phyloP scores from a whole-genome alignment of 2,113 vertebrate species.

The Cnemophilus loriae region DNA sequence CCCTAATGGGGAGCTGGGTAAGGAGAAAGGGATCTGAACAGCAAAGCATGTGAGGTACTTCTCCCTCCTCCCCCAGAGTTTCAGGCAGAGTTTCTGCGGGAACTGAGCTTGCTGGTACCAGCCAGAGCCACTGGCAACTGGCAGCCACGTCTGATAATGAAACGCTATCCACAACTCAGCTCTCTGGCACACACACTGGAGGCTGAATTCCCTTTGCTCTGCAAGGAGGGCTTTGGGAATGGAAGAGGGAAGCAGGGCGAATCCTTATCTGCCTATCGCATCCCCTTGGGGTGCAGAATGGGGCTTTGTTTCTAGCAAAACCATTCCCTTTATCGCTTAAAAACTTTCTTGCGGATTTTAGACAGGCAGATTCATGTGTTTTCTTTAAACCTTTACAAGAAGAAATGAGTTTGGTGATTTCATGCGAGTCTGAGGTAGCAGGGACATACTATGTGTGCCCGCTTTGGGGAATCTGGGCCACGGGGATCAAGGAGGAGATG shows the following conservation, averaged over 20 bases:
- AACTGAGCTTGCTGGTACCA: constrained; percentile 55
- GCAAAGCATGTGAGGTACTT: constrained; percentile 36
- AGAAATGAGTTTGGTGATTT: neutral
- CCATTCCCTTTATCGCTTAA: neutral
- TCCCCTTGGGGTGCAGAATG: constrained; percentile 8
- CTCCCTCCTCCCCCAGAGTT: constrained; percentile 43
- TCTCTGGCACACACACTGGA: neutral
- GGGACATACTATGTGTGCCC: neutral
- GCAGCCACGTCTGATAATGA: constrained; percentile 42
- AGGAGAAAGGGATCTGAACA: constrained; percentile 36
- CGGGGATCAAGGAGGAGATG: neutral
- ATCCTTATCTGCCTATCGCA: constrained; percentile 46
- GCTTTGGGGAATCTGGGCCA: neutral
- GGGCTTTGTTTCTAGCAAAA: constrained; percentile 62
- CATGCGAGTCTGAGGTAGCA: neutral
- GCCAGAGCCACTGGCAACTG: constrained; percentile 60
- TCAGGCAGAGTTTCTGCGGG: constrained; percentile 54
- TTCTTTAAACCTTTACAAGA: neutral
- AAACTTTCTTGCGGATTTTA: neutral
- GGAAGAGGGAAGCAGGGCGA: constrained; percentile 38
- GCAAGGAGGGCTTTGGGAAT: neutral
- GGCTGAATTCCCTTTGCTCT: neutral
- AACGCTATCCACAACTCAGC: neutral
- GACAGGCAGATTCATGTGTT: constrained; percentile 54
- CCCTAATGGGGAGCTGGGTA: constrained; percentile 28